Evolutionary conservation across 2,888 invertebrate genomes (phyloP), one percentile per base, ranked within the genome.

Genomic region (Napeogenes inachia): DNA sequence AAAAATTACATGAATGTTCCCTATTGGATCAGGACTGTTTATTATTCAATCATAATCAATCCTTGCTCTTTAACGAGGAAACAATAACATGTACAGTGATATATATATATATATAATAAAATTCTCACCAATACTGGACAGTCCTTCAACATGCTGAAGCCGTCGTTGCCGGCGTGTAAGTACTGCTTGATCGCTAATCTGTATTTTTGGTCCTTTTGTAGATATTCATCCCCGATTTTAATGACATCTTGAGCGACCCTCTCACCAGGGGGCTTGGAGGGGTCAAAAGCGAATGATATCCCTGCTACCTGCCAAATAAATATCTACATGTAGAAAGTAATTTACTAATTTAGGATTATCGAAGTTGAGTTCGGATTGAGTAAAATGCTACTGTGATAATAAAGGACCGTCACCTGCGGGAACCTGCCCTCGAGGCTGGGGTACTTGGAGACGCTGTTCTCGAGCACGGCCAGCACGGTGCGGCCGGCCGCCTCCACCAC

Each of bases 371-470:
- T 21, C 21, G 21, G 21, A 21, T 21, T 21, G 21, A 21, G 21
- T 21, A 21, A 21, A 21, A 21, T 21, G 21, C 21, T 21, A 21
- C 21, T 21, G 1, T 21, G 21, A 21, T 21, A 21, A 21, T 21
- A 21, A 21, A 21, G 21, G 21, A 21, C 21, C 21, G 21, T 21
- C 56, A 93, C 93, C 89, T 97, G 97, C 0, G 97, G 96, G 79
- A 98, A 98, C 69, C 97, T 84, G 0, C 97, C 97, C 81, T 97
- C 97, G 33, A 97, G 84, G 73, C 95, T 95, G 0, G 98, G 98
- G 82, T 96, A 97, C 78, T 95, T 94, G 66, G 93, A 93, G 35
- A 98, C 97, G 0, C 95, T 92, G 78, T 98, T 98, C 82, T 98
- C 98, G 60, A 98, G 78, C 0, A 94, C 94, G 61, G 92, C 91